A percentile compares a stretch with the other conserved stretches of the same genome.
Evolutionary conservation across 2,888 invertebrate species (phyloP).

Genomic region (Brachylomia viminalis): DNA sequence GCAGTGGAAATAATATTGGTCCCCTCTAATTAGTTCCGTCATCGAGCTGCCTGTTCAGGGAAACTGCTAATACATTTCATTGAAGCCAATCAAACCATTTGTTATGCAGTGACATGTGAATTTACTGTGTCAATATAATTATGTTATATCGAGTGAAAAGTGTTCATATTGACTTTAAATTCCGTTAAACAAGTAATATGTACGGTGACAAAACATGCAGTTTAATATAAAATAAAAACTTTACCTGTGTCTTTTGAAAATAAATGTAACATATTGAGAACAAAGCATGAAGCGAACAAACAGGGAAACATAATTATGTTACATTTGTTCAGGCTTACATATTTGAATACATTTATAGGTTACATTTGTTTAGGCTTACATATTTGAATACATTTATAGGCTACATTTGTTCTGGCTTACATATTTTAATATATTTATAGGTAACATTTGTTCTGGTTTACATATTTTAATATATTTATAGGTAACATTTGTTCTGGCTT

Average conservation of each 20-base stretch:
- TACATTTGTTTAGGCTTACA: too few species aligned
- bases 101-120: background rate
- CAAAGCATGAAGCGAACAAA: background rate
- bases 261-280: background rate
- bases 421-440: too few species aligned
- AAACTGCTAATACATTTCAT: slow-evolving; percentile 12
- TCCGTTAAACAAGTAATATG: background rate
- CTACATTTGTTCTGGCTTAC: too few species aligned
- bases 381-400: too few species aligned
- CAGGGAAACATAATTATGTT: background rate
- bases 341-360: too few species aligned
- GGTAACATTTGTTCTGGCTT: too few species aligned
- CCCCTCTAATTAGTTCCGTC: slow-evolving; percentile 14
- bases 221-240: background rate
- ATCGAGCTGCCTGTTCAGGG: slow-evolving; percentile 13
- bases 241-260: background rate
- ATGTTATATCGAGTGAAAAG: background rate
- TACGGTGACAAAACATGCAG: background rate
- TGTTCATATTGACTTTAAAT: background rate
- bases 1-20: slow-evolving; percentile 9
- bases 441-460: too few species aligned
- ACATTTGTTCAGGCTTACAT: too few species aligned
- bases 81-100: slow-evolving; percentile 10
- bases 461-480: too few species aligned
- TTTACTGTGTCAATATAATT: background rate